Percentiles rank a stretch among this genome's conserved stretches.
Conservation (phyloP, 2,888 invertebrate species). For the Lissonota sp. region DNA sequence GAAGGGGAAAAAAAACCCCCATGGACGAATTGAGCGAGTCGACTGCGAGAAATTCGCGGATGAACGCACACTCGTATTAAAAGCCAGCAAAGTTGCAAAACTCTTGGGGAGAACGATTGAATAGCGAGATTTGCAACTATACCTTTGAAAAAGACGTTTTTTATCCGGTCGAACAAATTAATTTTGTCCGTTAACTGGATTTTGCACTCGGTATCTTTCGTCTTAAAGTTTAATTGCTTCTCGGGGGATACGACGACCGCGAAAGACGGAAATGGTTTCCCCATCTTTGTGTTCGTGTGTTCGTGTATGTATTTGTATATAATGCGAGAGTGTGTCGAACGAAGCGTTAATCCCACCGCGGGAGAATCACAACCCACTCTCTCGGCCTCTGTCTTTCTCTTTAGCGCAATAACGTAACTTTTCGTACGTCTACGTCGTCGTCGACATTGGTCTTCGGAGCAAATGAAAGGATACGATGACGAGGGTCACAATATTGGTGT, state of each 20-base stretch:
- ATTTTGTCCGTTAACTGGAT: slow-evolving; percentile 49
- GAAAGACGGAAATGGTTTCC: too few relatives aligned
- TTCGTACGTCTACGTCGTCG: slow-evolving; percentile 55
- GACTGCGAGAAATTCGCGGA: background rate
- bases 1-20: background rate
- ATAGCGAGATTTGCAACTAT: slow-evolving; percentile 3
- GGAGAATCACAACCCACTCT: too few relatives aligned
- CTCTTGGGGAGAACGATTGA: slow-evolving; percentile 12
- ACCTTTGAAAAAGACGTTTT: background rate
- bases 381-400: slow-evolving; percentile 7
- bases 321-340: too few relatives aligned
- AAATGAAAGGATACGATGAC: slow-evolving; percentile 53
- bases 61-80: too few relatives aligned
- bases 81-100: background rate
- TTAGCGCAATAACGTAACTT: background rate
- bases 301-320: background rate
- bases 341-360: background rate
- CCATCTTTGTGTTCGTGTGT: background rate
- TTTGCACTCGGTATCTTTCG: slow-evolving; percentile 38
- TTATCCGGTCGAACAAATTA: slow-evolving; percentile 41
- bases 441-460: slow-evolving; percentile 39
- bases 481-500: slow-evolving; percentile 73
- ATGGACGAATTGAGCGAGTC: background rate
- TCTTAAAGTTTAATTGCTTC: slow-evolving; percentile 64
- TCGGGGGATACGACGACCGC: slow-evolving; percentile 18